Base-by-base conservation (phyloP, 1,140 invertebrate species). In the Hestina assimilis region DNA sequence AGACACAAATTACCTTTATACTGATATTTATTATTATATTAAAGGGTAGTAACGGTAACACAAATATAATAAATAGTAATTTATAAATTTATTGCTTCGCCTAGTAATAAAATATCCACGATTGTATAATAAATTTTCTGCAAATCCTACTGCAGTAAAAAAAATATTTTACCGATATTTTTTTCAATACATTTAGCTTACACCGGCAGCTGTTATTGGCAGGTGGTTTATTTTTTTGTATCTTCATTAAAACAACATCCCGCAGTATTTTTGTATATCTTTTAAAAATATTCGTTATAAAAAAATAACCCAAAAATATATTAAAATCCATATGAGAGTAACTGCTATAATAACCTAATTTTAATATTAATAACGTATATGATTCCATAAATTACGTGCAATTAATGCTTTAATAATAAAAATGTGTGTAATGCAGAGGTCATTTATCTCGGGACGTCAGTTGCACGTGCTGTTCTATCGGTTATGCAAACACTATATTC, bases 361-460 rank as follows among this genome's bases (percentile, higher is more conserved):
- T n/a, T n/a, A n/a, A n/a, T n/a, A n/a, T n/a, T n/a, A n/a, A n/a
- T n/a, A n/a, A 28, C 2, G 24, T 28, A 28, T 6, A 14, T 33
- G n/a, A n/a, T 15, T 14, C 14, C 31, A 6, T 33, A 33, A 33
- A 33, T 33, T 14, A 17, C 31, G 12, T 33, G 12, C 6, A 33
- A 33, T 51, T 35, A 42, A 57, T 31, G 60, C 42, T 67, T 69
- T 69, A 65, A 64, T 63, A 63, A 67, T 71, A 72, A 76, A 72
- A 56, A 33, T 69, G 62, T 40, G 55, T 58, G 63, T 75, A 79
- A 75, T 68, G 76, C 72, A 66, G 65, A 29, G 58, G 65, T 63
- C 61, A 73, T 79, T 72, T 69, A 75, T 79, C 63, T 75, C 47
- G 43, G 29, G 53, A 64, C 23, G 73, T 57, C 75, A 72, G 57